Evolutionary conservation across 2,113 vertebrate genomes (phyloP), one percentile per base, ranked within the genome.

Genomic region (Monarcha castaneiventris): DNA sequence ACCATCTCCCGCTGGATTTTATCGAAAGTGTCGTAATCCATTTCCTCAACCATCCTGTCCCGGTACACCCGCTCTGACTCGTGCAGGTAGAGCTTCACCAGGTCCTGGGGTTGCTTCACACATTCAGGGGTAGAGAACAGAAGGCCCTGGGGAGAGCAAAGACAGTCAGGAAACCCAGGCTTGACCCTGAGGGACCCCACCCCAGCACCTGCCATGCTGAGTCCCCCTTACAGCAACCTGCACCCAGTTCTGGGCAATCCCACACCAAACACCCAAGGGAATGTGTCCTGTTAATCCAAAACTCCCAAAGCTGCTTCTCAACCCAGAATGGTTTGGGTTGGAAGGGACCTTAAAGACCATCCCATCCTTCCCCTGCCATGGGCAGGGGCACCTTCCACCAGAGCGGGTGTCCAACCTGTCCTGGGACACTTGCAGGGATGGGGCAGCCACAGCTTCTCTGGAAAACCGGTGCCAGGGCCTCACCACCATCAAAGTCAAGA

Each of bases 61-160:
- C 98, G 96, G 97, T 99, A 99, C 94, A 99, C 99, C 4, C 99
- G 96, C 87, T 86, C 98, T 27, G 99, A 98, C 96, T 99, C 99
- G 4, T 99, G 99, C 83, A 99, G 97, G 97, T 99, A 99, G 90
- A 99, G 98, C 78, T 97, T 99, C 91, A 99, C 91, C 32, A 99
- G 96, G 90, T 99, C 98, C 8, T 94, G 84, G 26, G 98, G 97
- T 41, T 97, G 95, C 92, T 98, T 98, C 74, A 99, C 68, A 63
- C 98, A 99, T 39, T 99, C 98, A 4, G 97, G 84, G 1, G 98
- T 98, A 35, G 98, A 99, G 96, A 99, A 99, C 17, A 99, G 98
- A 88, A 99, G 94, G 81, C 99, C 99, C 99, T 99, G 93, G 16
- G 84, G 54, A 49, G 37, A 82, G 44, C 6, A 93, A 16, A 86